Base-by-base conservation (phyloP, 2,888 invertebrate genomes). In the Stratiomys singularior region DNA sequence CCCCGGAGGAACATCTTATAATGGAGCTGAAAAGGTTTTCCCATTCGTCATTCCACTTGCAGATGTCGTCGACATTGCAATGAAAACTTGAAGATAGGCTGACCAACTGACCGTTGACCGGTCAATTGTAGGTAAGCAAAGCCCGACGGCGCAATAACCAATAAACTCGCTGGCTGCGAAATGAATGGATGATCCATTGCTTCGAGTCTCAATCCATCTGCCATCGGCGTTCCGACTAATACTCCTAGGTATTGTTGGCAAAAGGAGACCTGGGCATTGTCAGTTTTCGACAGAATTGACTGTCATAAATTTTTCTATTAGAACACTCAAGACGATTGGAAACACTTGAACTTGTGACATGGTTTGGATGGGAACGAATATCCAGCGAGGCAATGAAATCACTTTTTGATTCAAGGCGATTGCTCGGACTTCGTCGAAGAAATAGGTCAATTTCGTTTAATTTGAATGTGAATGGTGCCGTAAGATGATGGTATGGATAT, bases 221-320 rank as follows among this genome's bases (percentile, higher is more conserved):
- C 21, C 7, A 56, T 56, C 44, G 74, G 28, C 27, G 21, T 21
- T n/a, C 23, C 44, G 58, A 37, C 44, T 60, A 15, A 44, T 44
- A 9, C 13, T 44, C 56, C 18, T 60, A 25, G 23, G 23, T 23
- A 18, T 25, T 25, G 9, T 21, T 21, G 7, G 37, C 37, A 37
- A 37, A 9, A 3, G 37, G 37, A 37, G 37, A 37, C 5, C 37
- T 9, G 37, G 37, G 63, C 71, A 69, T 72, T 77, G 76, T 76
- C 60, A 58, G 58, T 78, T 69, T 76, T 56, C 9, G n/a, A 18
- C 44, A 66, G 72, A 78, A 78, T 78, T 72, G 78, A 77, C 76
- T 77, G 78, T 76, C 78, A 63, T 78, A 78, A 78, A 76, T 78
- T 78, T 78, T 30, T 71, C 72, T 76, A 47, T 46, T 37, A 30